Conservation (phyloP, 2,113 vertebrate genomes). For the Rallus limicola region DNA sequence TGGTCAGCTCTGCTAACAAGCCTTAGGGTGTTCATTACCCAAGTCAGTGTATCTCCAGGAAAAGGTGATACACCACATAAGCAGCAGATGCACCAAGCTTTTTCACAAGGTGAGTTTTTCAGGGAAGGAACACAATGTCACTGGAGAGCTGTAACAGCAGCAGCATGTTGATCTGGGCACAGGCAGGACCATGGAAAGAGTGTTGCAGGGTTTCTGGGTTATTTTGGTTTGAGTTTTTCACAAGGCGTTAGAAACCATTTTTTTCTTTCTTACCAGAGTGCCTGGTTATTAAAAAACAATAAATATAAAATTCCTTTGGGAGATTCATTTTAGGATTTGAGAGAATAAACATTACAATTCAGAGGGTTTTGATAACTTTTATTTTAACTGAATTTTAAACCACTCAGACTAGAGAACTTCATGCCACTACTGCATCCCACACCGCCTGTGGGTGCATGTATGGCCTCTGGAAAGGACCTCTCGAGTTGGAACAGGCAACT, state of each 20-base stretch:
- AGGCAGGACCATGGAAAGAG: neutral
- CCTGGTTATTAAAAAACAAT: neutral
- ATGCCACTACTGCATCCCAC: neutral
- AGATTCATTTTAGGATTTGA: neutral
- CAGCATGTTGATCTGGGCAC: neutral
- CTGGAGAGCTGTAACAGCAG: neutral
- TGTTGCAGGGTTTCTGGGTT: neutral
- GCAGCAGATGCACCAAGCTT: neutral
- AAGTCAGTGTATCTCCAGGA: neutral
- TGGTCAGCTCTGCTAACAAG: fast-evolving
- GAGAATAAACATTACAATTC: neutral
- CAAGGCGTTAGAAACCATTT: neutral
- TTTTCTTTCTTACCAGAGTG: neutral
- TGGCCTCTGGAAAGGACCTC: neutral
- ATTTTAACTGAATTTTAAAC: neutral
- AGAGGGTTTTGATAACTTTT: neutral
- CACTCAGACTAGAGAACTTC: neutral
- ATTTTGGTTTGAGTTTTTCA: too few relatives aligned
- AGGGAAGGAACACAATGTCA: neutral
- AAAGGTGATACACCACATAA: neutral
- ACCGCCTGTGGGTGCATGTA: neutral
- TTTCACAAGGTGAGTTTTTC: neutral
- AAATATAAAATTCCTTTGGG: neutral
- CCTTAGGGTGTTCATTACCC: fast-evolving
- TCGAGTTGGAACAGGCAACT: neutral